Percentiles rank a stretch among this genome's conserved stretches.
These are phyloP conservation scores for Columba janthina DNA, from an alignment of 2,113 vertebrate species.

Conservation along the genomic window DNA sequence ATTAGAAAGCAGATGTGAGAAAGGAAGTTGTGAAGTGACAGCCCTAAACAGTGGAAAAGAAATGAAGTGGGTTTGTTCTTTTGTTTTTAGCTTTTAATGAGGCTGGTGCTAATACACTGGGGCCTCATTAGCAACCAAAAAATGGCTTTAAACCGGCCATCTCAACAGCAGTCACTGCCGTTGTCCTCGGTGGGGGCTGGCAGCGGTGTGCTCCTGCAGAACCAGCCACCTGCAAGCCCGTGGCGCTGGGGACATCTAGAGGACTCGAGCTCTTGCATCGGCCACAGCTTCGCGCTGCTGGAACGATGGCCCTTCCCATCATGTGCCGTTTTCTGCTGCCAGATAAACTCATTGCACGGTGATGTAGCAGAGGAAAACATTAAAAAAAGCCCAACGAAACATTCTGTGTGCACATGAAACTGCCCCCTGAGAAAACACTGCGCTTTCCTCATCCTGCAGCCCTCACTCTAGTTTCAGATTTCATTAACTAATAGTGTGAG, in stretches of 20 bases:
- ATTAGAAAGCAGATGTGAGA: neutral
- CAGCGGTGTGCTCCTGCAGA: neutral
- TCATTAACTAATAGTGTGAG: neutral
- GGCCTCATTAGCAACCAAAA: neutral
- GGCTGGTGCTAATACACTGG: neutral
- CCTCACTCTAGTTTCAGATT: neutral
- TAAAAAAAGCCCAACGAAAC: neutral
- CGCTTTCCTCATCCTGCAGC: neutral
- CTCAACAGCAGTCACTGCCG: neutral
- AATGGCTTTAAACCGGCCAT: neutral
- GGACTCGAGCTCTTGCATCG: neutral
- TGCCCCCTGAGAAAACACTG: neutral
- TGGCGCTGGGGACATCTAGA: constrained; percentile 58
- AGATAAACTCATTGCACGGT: accelerated
- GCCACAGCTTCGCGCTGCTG: neutral
- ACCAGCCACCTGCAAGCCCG: neutral
- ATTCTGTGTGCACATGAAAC: accelerated
- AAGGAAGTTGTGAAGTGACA: neutral
- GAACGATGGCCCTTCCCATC: neutral
- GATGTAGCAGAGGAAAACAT: neutral
- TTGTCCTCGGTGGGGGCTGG: accelerated
- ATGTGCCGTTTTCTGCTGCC: neutral
- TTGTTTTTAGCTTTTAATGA: neutral
- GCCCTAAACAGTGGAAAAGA: neutral
- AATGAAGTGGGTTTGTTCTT: neutral